Evolutionary conservation across 2,797 vertebrate species (phyloP).

Genomic region (Glossophaga mutica): DNA sequence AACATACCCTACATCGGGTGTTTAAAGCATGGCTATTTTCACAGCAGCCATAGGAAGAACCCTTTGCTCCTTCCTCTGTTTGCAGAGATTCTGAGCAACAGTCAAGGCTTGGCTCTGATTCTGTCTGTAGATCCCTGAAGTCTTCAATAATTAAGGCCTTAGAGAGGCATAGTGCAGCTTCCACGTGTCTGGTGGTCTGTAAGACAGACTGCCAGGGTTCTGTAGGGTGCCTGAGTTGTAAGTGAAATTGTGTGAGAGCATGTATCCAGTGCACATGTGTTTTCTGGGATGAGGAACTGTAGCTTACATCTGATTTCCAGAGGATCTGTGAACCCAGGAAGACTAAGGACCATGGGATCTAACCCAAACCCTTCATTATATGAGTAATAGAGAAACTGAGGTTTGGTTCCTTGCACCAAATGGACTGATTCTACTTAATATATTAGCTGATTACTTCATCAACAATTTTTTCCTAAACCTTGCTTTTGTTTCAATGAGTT

Average conservation of each 20-base stretch:
- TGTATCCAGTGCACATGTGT: background rate
- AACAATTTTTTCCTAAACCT: background rate
- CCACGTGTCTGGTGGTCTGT: background rate
- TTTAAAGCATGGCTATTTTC: background rate
- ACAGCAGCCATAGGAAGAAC: background rate
- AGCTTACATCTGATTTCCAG: background rate
- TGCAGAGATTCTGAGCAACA: background rate
- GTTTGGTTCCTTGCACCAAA: background rate
- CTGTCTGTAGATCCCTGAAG: background rate
- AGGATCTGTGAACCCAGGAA: background rate
- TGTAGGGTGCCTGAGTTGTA: background rate
- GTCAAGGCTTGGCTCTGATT: background rate
- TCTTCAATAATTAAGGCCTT: background rate
- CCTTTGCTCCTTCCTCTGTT: background rate
- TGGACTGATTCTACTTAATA: background rate
- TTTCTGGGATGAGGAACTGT: background rate
- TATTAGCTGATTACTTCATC: background rate
- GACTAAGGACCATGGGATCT: background rate
- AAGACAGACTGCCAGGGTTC: background rate
- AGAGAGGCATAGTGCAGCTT: background rate
- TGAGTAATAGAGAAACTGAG: background rate
- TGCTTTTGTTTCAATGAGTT: constrained; percentile 24
- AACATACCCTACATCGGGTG: background rate
- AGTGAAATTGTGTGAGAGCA: background rate
- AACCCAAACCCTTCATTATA: background rate